A percentile compares a stretch with the other conserved stretches of the same genome.
Evolutionary conservation across 2,113 vertebrate genomes (phyloP).

Genomic region (Penelope pileata): DNA sequence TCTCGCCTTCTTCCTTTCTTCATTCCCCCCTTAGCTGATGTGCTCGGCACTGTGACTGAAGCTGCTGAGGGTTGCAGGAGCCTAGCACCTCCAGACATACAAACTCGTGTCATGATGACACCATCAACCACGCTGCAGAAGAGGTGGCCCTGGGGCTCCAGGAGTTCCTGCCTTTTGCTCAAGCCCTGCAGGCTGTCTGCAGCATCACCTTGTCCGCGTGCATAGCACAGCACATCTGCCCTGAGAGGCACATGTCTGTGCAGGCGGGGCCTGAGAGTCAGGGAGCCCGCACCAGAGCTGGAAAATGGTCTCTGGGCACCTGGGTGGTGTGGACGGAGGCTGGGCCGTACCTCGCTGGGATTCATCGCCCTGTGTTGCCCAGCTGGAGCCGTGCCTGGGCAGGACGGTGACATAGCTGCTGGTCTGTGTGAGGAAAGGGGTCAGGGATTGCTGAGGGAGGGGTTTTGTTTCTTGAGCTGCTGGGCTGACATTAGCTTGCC

Average conservation of each 20-base stretch:
- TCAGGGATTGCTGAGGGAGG: background rate
- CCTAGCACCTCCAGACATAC: background rate
- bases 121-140: background rate
- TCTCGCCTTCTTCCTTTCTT: background rate
- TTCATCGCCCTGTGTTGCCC: fast-evolving
- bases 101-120: background rate
- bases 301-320: background rate
- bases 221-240: fast-evolving
- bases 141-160: background rate
- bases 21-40: background rate
- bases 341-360: background rate
- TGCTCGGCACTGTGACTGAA: background rate
- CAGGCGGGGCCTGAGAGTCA: background rate
- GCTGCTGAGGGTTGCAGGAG: background rate
- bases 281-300: background rate
- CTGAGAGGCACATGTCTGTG: background rate
- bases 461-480: background rate
- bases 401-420: background rate
- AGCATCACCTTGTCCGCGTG: background rate
- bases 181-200: background rate
- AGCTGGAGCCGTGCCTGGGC: background rate
- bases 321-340: background rate
- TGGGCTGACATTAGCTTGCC: background rate
- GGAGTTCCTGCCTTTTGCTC: background rate
- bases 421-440: background rate